Evolutionary conservation across 2,797 vertebrate species (phyloP).

Genomic region (Pseudochirops cupreus): DNA sequence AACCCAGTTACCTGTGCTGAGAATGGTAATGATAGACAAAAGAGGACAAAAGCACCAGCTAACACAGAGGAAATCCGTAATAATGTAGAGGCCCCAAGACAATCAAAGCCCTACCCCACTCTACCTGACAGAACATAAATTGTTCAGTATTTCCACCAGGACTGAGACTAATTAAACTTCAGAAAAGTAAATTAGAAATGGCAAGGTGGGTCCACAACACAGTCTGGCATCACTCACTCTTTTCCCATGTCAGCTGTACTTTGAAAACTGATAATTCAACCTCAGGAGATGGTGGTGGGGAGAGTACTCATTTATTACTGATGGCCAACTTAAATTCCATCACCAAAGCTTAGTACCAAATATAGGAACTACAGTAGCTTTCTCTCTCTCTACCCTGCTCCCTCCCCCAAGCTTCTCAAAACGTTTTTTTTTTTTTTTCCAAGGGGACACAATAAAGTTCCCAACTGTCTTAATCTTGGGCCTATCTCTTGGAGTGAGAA

Average conservation of each 20-base stretch:
- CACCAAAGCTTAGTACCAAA: no score
- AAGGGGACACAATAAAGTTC: neutral
- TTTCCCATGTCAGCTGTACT: neutral
- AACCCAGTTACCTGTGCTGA: no score
- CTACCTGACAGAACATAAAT: neutral
- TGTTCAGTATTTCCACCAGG: neutral
- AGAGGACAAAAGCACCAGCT: no score
- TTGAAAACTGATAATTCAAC: neutral
- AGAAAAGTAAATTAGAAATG: neutral
- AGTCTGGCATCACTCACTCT: neutral
- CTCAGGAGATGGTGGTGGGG: neutral
- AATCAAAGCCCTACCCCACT: neutral
- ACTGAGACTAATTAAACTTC: slow-evolving; percentile 4
- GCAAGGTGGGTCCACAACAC: neutral
- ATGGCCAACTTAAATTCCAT: neutral
- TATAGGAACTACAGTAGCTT: no score
- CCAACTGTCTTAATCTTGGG: neutral
- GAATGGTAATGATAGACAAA: no score
- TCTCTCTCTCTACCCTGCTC: neutral
- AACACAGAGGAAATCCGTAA: no score
- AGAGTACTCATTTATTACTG: neutral
- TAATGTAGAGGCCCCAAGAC: no score
- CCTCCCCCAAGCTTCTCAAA: neutral
- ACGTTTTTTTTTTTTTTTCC: neutral
- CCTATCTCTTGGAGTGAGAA: neutral